Evolutionary conservation across 2,888 invertebrate genomes (phyloP).

Genomic region (Cerastis leucographa): DNA sequence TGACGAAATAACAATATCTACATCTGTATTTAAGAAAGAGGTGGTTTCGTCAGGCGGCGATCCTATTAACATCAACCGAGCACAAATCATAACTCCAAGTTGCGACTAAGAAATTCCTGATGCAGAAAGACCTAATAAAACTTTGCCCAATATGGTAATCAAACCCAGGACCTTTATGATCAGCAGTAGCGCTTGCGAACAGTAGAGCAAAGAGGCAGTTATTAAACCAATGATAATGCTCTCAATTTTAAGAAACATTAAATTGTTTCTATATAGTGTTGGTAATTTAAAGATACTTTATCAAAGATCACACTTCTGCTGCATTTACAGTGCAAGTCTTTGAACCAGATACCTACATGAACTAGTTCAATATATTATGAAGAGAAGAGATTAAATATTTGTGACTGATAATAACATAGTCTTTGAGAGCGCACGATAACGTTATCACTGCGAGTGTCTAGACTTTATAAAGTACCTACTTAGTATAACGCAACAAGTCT

Average conservation of each 20-base stretch:
- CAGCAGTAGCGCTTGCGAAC: no score
- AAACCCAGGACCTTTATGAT: not conserved
- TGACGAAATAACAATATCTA: not conserved
- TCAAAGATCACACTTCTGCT: not conserved
- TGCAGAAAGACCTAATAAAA: not conserved
- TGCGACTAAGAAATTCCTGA: not conserved
- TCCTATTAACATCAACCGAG: not conserved
- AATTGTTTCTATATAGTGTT: no score
- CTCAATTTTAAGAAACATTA: no score
- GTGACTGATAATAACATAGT: slow-evolving; percentile 43
- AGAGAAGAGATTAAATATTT: slow-evolving; percentile 33
- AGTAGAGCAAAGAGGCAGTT: no score
- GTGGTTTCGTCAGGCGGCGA: not conserved
- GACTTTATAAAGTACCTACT: slow-evolving; percentile 42
- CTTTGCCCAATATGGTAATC: not conserved
- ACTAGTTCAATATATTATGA: slow-evolving; percentile 39
- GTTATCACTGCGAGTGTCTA: slow-evolving; percentile 54
- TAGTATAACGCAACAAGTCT: slow-evolving; percentile 48
- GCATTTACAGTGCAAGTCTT: slow-evolving; percentile 1
- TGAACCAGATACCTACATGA: slow-evolving; percentile 18
- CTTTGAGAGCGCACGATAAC: slow-evolving; percentile 44
- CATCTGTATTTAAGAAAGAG: not conserved
- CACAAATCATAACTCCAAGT: not conserved
- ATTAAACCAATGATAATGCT: no score
- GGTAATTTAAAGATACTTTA: no score